A percentile compares a stretch with the other conserved stretches of the same genome.
Conservation (phyloP, 2,888 invertebrate species). For the Liodrosophila aerea region DNA sequence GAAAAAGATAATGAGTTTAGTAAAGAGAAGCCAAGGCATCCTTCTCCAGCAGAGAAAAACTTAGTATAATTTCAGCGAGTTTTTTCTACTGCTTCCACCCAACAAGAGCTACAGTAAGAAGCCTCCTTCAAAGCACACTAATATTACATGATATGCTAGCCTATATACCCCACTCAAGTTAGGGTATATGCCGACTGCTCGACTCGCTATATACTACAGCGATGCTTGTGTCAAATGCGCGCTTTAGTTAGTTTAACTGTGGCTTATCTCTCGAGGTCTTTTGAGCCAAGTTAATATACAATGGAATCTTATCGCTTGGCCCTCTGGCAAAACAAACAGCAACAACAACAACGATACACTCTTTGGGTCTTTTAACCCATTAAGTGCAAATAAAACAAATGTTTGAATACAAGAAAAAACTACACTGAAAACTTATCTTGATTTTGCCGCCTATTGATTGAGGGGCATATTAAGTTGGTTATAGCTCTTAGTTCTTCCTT, state of each 20-base stretch:
- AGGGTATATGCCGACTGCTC: slow-evolving; percentile 10
- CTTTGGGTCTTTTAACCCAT: slow-evolving; percentile 16
- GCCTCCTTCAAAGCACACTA: too few relatives aligned
- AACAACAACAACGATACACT: slow-evolving; percentile 25
- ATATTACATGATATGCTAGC: background rate
- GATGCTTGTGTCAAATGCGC: slow-evolving; percentile 13
- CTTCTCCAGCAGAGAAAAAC: too few relatives aligned
- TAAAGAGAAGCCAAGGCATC: too few relatives aligned
- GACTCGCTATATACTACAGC: slow-evolving; percentile 17
- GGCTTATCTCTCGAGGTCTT: slow-evolving; percentile 19
- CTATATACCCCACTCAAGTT: background rate
- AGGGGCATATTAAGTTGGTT: slow-evolving; percentile 32
- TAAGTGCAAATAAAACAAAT: slow-evolving; percentile 60
- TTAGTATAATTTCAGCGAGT: too few relatives aligned
- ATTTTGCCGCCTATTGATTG: slow-evolving; percentile 37
- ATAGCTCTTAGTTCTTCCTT: too few relatives aligned
- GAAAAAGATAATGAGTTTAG: too few relatives aligned
- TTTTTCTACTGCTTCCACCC: too few relatives aligned
- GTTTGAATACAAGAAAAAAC: slow-evolving; percentile 33
- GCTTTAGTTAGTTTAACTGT: slow-evolving; percentile 41
- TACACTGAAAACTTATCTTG: slow-evolving; percentile 63
- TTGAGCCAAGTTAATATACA: slow-evolving; percentile 46
- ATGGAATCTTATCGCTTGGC: slow-evolving; percentile 43
- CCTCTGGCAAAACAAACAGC: slow-evolving; percentile 6
- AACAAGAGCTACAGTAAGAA: too few relatives aligned